A percentile compares a stretch with the other conserved stretches of the same genome.
These are phyloP conservation scores for Geotrupes spiniger DNA, from an alignment of 2,888 invertebrate genomes.

Conservation along the genomic window DNA sequence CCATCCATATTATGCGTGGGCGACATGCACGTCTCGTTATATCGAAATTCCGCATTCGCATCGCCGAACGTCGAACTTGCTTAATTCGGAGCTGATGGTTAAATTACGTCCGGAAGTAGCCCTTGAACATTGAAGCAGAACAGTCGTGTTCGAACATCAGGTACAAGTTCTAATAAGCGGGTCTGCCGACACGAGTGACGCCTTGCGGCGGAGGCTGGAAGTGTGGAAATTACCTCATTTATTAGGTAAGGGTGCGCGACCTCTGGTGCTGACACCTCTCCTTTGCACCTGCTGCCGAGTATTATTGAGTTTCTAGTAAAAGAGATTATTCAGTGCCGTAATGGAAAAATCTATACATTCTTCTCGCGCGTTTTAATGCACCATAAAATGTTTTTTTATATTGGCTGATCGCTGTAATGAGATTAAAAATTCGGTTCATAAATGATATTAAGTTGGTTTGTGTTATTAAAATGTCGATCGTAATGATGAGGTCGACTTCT, in stretches of 20 bases:
- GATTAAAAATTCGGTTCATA: not conserved
- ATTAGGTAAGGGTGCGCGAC: slow-evolving; percentile 54
- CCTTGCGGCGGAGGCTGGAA: slow-evolving; percentile 51
- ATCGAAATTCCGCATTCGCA: not conserved
- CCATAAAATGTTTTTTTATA: not conserved
- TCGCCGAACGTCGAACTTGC: not conserved
- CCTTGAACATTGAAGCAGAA: slow-evolving; percentile 36
- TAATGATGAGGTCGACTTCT: too few relatives aligned
- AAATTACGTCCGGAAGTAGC: slow-evolving; percentile 36
- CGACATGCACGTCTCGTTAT: not conserved
- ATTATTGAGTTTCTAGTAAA: slow-evolving; percentile 50
- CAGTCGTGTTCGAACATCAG: slow-evolving; percentile 47
- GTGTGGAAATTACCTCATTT: slow-evolving; percentile 56
- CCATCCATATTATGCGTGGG: not conserved
- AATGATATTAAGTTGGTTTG: not conserved
- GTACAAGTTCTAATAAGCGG: slow-evolving; percentile 50
- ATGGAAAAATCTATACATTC: slow-evolving; percentile 20
- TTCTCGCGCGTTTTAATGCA: not conserved
- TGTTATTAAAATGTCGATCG: too few relatives aligned
- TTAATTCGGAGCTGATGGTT: slow-evolving; percentile 22
- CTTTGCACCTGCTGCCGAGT: slow-evolving; percentile 54
- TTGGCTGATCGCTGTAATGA: not conserved
- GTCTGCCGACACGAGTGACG: slow-evolving; percentile 44
- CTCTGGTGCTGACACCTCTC: slow-evolving; percentile 55
- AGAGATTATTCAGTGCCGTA: slow-evolving; percentile 30